A percentile compares a stretch with the other conserved stretches of the same genome.
Evolutionary conservation across 2,888 invertebrate species (phyloP).

Genomic region (Graphium colonna): DNA sequence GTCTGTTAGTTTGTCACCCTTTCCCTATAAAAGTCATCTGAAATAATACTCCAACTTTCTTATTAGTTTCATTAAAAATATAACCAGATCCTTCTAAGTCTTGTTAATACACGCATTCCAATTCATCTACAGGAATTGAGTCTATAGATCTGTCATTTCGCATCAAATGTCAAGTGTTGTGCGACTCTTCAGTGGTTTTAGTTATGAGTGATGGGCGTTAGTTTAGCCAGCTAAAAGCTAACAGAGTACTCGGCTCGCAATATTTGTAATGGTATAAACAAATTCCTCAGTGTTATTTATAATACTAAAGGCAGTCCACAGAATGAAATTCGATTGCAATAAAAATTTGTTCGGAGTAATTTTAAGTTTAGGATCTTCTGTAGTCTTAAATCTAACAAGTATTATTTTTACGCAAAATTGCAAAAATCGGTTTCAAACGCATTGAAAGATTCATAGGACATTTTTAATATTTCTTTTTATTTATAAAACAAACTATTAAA

Average conservation of each 20-base stretch:
- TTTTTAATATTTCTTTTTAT: too few relatives aligned
- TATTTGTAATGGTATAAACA: neutral
- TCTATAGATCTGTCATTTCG: constrained; percentile 14
- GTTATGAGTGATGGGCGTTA: constrained; percentile 4
- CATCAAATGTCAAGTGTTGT: constrained; percentile 13
- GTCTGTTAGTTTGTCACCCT: too few relatives aligned
- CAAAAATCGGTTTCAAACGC: neutral
- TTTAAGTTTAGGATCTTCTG: neutral
- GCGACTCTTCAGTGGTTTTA: constrained; percentile 2
- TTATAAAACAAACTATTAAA: too few relatives aligned
- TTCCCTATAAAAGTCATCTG: too few relatives aligned
- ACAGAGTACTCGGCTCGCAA: neutral
- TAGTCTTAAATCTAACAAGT: neutral
- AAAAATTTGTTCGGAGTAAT: too few relatives aligned
- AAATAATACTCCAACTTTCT: too few relatives aligned
- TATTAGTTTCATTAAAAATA: too few relatives aligned
- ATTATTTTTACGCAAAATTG: neutral
- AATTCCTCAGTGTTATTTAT: neutral
- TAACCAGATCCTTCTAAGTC: too few relatives aligned
- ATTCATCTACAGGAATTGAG: constrained; percentile 6
- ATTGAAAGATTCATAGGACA: too few relatives aligned
- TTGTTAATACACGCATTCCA: neutral
- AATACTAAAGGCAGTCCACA: too few relatives aligned
- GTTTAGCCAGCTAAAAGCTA: constrained; percentile 7
- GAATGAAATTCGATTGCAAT: too few relatives aligned